phyloP scores from a whole-genome alignment of 2,113 vertebrate genomes.

The Leiothrix lutea region DNA sequence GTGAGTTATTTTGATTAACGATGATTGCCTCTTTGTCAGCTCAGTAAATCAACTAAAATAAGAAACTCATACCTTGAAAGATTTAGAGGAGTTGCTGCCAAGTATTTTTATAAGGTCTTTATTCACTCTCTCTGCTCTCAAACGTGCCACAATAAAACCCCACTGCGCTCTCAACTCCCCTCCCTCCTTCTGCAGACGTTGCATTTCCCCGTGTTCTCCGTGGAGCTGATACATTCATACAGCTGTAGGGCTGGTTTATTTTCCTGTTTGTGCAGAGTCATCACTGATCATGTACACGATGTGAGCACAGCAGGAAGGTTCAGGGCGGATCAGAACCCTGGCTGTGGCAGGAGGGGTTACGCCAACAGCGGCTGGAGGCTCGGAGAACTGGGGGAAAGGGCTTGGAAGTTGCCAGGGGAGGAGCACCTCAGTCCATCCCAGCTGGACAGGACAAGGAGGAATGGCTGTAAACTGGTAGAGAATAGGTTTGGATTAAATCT shows the following conservation, averaged over 20 bases:
- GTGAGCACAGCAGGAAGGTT: neutral
- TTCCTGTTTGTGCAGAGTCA: neutral
- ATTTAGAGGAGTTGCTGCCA: conserved; percentile 36
- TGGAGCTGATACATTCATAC: neutral
- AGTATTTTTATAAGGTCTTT: conserved; percentile 55
- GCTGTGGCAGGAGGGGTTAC: neutral
- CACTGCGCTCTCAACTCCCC: neutral
- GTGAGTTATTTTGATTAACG: conserved; percentile 65
- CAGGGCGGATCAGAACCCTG: rapidly evolving
- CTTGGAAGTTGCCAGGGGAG: neutral
- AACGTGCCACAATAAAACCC: neutral
- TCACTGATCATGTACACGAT: neutral
- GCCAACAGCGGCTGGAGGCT: neutral
- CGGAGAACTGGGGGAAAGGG: neutral
- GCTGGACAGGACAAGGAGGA: neutral
- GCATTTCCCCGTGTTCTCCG: neutral
- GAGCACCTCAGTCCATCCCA: neutral
- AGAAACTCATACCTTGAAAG: conserved; percentile 65
- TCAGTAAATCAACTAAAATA: conserved; percentile 60
- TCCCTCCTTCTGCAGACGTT: neutral
- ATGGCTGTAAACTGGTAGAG: neutral
- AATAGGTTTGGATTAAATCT: neutral
- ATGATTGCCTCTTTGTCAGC: conserved; percentile 65
- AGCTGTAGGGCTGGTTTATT: neutral
- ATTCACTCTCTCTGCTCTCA: neutral